These are phyloP conservation scores for Circaetus cinerascens DNA, from an alignment of 2,113 vertebrate species.

Conservation along the genomic window DNA sequence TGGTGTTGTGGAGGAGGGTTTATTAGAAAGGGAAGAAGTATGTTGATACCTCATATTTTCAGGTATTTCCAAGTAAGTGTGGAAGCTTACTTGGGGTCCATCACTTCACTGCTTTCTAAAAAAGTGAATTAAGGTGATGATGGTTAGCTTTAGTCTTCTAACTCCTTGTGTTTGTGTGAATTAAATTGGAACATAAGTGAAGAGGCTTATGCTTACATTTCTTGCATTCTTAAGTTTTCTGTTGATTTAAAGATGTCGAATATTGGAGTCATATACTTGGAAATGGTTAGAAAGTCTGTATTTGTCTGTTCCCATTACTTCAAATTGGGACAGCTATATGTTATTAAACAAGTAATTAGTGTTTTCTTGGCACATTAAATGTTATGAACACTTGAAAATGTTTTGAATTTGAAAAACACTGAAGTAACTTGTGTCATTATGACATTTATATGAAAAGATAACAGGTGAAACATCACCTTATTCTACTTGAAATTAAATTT, in stretches of 20 bases:
- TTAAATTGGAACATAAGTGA: neutral
- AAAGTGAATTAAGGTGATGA: neutral
- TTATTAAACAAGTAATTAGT: neutral
- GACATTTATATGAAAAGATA: neutral
- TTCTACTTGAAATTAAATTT: neutral
- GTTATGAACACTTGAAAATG: neutral
- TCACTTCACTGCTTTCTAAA: neutral
- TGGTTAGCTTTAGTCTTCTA: neutral
- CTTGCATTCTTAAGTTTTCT: neutral
- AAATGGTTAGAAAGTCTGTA: neutral
- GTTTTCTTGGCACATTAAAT: neutral
- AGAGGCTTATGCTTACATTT: neutral
- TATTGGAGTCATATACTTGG: neutral
- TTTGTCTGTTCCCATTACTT: neutral
- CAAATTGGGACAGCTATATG: neutral
- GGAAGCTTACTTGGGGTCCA: neutral
- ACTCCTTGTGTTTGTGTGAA: neutral
- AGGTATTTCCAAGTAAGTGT: neutral
- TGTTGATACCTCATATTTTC: neutral
- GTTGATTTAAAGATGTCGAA: neutral
- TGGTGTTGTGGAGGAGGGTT: neutral
- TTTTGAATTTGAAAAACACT: neutral
- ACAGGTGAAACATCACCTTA: neutral
- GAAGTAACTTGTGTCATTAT: neutral
- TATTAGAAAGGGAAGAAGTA: neutral